phyloP scores from a whole-genome alignment of 2,113 vertebrate species.

The Plotosus lineatus region DNA sequence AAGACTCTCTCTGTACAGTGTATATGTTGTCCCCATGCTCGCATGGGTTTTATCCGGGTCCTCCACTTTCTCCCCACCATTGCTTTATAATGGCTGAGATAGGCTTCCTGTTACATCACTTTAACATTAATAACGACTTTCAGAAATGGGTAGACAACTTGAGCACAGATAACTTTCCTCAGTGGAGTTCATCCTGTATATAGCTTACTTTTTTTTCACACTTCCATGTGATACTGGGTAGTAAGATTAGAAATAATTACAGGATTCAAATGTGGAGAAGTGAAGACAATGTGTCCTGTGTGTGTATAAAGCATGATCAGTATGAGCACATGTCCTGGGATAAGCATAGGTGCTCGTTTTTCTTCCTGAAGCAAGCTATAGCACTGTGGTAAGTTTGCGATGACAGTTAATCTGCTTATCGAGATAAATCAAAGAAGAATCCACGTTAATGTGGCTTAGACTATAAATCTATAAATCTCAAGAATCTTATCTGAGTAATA shows the following conservation, averaged over 20 bases:
- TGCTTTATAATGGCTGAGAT: too few species aligned
- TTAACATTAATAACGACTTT: background rate
- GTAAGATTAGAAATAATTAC: background rate
- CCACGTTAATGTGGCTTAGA: background rate
- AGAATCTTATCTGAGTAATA: background rate
- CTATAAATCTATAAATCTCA: background rate
- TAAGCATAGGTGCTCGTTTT: background rate
- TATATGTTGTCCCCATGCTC: too few species aligned
- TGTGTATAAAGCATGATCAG: background rate
- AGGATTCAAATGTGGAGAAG: background rate
- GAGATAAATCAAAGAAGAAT: background rate
- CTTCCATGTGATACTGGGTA: too few species aligned
- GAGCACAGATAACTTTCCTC: background rate
- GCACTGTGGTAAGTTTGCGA: background rate
- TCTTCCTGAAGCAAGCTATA: background rate
- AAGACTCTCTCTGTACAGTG: too few species aligned
- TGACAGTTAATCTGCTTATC: background rate
- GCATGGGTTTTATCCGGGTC: too few species aligned
- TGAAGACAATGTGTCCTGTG: too few species aligned
- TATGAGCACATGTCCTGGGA: background rate
- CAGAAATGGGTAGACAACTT: background rate
- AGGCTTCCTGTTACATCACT: too few species aligned
- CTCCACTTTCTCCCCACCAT: too few species aligned
- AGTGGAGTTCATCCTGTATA: background rate
- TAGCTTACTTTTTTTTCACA: background rate